These are phyloP conservation scores for Tyto alba DNA, from an alignment of 2,113 vertebrate species.

Conservation along the genomic window DNA sequence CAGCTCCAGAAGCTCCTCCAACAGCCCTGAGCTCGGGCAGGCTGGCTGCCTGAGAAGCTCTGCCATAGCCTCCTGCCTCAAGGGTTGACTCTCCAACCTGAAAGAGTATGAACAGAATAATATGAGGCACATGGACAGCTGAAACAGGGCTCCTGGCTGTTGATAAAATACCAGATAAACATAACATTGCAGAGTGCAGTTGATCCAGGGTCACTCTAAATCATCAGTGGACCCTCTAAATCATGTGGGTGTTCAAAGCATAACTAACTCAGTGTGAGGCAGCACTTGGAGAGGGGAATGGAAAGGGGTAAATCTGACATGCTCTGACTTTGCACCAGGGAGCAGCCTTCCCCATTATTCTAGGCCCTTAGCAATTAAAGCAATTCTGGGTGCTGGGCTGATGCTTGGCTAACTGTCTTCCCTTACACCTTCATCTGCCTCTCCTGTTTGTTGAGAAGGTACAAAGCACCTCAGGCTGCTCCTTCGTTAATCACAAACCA, in stretches of 20 bases:
- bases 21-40: fast-evolving
- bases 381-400: background rate
- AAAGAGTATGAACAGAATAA: background rate
- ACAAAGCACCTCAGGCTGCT: background rate
- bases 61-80: background rate
- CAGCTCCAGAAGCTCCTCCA: background rate
- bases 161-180: background rate
- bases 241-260: background rate
- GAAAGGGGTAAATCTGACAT: background rate
- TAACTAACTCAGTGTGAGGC: background rate
- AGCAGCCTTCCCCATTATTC: background rate
- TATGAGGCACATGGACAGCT: background rate
- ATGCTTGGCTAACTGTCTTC: background rate
- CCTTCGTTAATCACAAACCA: background rate
- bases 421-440: background rate
- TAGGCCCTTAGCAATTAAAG: background rate
- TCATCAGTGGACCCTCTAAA: background rate
- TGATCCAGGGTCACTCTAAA: background rate
- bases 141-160: background rate
- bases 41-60: background rate
- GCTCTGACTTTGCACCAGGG: background rate
- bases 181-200: no score
- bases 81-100: background rate
- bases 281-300: background rate
- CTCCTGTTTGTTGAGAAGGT: background rate